These are phyloP conservation scores for Mamestra configurata DNA, from an alignment of 1,140 invertebrate species.

Conservation along the genomic window DNA sequence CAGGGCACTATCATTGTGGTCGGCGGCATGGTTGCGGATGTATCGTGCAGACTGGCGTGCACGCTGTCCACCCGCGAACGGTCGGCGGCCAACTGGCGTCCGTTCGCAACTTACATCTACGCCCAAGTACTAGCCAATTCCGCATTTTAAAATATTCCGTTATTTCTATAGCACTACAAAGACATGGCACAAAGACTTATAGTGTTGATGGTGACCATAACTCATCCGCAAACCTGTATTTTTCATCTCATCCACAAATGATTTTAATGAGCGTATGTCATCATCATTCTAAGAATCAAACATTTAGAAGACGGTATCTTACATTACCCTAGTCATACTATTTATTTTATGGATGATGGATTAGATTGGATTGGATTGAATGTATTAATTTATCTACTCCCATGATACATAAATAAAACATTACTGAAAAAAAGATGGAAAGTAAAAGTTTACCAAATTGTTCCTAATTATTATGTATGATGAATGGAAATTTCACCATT, in stretches of 20 bases:
- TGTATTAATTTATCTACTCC: not conserved
- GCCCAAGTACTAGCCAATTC: conserved; percentile 81
- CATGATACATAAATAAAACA: not conserved
- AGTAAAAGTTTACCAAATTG: not conserved
- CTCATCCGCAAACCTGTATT: conserved; percentile 41
- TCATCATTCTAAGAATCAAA: not conserved
- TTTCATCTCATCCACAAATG: conserved; percentile 31
- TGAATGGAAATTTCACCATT: not conserved
- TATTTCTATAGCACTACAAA: conserved; percentile 77
- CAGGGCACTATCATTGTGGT: conserved; percentile 85
- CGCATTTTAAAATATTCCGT: conserved; percentile 85
- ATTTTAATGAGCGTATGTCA: conserved; percentile 17
- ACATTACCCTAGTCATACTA: not conserved
- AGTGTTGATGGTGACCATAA: conserved; percentile 61
- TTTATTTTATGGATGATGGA: not conserved
- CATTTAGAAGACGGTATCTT: not conserved
- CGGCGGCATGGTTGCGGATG: conserved; percentile 81
- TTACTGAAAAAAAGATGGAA: no score
- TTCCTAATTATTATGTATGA: not conserved
- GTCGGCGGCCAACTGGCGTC: conserved; percentile 80
- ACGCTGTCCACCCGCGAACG: conserved; percentile 79
- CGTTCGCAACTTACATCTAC: conserved; percentile 66
- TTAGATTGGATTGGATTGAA: not conserved
- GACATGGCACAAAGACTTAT: conserved; percentile 68
- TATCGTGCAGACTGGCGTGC: conserved; percentile 68